These are phyloP conservation scores for Pseudachorutes palmiensis DNA, from an alignment of 1,140 invertebrate species.

Conservation along the genomic window DNA sequence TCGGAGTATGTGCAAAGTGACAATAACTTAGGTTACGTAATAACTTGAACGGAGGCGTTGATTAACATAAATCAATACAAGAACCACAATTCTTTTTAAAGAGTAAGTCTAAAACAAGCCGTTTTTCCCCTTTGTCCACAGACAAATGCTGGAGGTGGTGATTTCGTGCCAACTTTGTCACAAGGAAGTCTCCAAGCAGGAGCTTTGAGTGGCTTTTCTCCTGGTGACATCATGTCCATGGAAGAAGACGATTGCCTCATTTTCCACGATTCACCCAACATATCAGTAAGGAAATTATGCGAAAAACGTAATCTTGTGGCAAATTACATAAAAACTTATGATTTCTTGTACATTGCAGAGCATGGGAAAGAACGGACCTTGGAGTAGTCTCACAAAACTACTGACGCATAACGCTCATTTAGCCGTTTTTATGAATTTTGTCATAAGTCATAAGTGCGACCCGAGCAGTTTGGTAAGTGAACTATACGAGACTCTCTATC, in stretches of 20 bases:
- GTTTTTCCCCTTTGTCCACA: too few species aligned
- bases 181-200: conserved; percentile 11
- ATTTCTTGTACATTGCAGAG: too few species aligned
- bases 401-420: conserved; percentile 70
- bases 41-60: not conserved
- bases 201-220: conserved; percentile 10
- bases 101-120: too few species aligned
- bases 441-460: conserved; percentile 68
- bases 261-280: conserved; percentile 16
- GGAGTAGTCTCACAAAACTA: conserved; percentile 61
- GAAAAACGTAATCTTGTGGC: too few species aligned
- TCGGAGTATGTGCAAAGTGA: not conserved
- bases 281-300: conserved; percentile 27
- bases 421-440: conserved; percentile 80
- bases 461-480: conserved; percentile 65
- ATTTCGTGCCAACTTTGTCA: conserved; percentile 27
- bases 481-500: conserved; percentile 31
- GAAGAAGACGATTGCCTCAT: conserved; percentile 71
- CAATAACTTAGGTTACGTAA: not conserved
- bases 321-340: too few species aligned
- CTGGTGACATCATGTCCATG: conserved; percentile 70
- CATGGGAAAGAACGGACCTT: conserved; percentile 68
- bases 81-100: too few species aligned
- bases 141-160: conserved; percentile 22
- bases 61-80: not conserved